Conservation (phyloP, 2,113 vertebrate species). For the Percina caprodes region DNA sequence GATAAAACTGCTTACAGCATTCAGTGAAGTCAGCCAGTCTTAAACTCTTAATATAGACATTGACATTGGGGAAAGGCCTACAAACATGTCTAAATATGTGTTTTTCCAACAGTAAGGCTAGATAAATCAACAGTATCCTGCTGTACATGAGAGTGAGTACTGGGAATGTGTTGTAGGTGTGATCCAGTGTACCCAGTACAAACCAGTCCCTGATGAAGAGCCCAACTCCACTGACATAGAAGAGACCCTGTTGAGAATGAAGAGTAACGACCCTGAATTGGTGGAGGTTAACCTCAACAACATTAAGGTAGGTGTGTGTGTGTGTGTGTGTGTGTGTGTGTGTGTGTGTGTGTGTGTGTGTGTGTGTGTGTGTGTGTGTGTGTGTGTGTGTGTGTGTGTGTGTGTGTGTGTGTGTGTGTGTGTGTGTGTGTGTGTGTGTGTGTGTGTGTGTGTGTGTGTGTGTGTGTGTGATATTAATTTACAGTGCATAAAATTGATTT, state of each 20-base stretch:
- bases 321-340: not conserved
- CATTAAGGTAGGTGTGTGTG: constrained; percentile 87
- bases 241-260: constrained; percentile 90
- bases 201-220: constrained; percentile 94
- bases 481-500: not conserved
- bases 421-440: no score
- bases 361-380: no score
- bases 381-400: no score
- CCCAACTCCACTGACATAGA: constrained; percentile 96
- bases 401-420: no score
- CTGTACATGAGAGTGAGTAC: not conserved
- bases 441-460: not conserved
- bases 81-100: not conserved
- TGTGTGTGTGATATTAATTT: no score
- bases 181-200: constrained; percentile 96
- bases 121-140: not conserved
- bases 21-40: not conserved
- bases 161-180: constrained; percentile 85
- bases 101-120: not conserved
- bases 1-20: constrained; percentile 19
- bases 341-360: no score
- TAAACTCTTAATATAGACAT: not conserved
- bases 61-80: not conserved
- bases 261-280: constrained; percentile 92
- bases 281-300: constrained; percentile 98